A percentile compares a stretch with the other conserved stretches of the same genome.
These are phyloP conservation scores for Thalassarche chlororhynchos DNA, from an alignment of 2,113 vertebrate species.

Conservation along the genomic window DNA sequence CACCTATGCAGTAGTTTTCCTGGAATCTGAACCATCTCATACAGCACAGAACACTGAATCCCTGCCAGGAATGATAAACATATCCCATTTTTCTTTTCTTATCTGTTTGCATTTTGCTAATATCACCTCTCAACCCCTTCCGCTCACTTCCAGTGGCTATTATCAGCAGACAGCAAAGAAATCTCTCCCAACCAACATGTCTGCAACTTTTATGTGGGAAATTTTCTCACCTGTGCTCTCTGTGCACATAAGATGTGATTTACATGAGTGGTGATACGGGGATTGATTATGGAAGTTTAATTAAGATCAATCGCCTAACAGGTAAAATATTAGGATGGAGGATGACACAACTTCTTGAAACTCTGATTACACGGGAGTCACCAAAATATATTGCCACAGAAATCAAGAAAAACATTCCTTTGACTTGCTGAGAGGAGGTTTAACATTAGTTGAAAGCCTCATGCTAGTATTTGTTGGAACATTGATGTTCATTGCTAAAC, in stretches of 20 bases:
- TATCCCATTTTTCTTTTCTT: constrained; percentile 59
- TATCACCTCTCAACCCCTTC: constrained; percentile 42
- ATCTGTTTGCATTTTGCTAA: constrained; percentile 66
- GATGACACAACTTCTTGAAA: not conserved
- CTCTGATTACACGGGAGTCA: not conserved
- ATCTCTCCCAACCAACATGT: not conserved
- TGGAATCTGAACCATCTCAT: constrained; percentile 37
- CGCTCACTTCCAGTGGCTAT: constrained; percentile 37
- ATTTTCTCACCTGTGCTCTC: not conserved
- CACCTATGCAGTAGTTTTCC: constrained; percentile 7
- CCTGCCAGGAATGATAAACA: constrained; percentile 64
- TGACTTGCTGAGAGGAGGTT: not conserved
- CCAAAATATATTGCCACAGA: not conserved
- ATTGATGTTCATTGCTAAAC: not conserved
- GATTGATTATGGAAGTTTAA: not conserved
- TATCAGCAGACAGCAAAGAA: constrained; percentile 59
- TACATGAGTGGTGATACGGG: not conserved
- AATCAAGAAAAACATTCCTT: not conserved
- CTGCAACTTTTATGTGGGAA: not conserved
- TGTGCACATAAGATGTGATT: not conserved
- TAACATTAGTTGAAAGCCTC: not conserved
- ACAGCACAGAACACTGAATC: not conserved
- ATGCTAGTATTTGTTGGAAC: not conserved
- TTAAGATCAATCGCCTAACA: not conserved
- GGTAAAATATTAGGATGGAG: not conserved